Conservation (phyloP, 2,888 invertebrate genomes). For the Lampropteryx suffumata region DNA sequence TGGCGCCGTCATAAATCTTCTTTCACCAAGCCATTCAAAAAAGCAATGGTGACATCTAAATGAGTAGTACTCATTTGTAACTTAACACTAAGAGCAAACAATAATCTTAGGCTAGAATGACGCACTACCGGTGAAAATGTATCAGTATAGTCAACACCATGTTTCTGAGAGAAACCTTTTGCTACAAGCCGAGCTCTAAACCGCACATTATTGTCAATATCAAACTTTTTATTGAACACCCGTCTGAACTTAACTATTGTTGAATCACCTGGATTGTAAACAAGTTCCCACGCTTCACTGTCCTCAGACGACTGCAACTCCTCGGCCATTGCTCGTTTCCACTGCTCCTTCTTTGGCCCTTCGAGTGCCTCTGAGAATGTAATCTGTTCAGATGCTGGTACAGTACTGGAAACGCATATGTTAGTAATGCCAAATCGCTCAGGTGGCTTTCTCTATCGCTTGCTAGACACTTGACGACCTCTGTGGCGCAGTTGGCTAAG, state of each 20-base stretch:
- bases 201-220: slow-evolving; percentile 15
- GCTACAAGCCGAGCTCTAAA: slow-evolving; percentile 26
- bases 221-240: slow-evolving; percentile 30
- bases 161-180: slow-evolving; percentile 26
- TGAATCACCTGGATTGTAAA: slow-evolving; percentile 17
- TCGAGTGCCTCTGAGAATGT: slow-evolving; percentile 10
- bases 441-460: neutral
- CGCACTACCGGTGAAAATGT: slow-evolving; percentile 27
- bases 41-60: slow-evolving; percentile 25
- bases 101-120: slow-evolving; percentile 22
- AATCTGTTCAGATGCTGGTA: neutral
- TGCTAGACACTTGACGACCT: too few species aligned
- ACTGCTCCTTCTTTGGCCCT: slow-evolving; percentile 29
- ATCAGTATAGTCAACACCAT: slow-evolving; percentile 23
- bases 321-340: slow-evolving; percentile 26
- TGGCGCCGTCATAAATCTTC: too few species aligned
- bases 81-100: slow-evolving; percentile 24
- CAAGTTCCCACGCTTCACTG: slow-evolving; percentile 33
- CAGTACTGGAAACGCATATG: neutral
- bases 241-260: slow-evolving; percentile 30
- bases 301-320: slow-evolving; percentile 33
- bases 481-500: too few species aligned
- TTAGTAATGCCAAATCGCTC: neutral
- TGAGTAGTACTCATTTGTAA: slow-evolving; percentile 16
- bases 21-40: slow-evolving; percentile 19